Evolutionary conservation across 2,113 vertebrate species (phyloP).

Genomic region (Sarotherodon lohbergeri): DNA sequence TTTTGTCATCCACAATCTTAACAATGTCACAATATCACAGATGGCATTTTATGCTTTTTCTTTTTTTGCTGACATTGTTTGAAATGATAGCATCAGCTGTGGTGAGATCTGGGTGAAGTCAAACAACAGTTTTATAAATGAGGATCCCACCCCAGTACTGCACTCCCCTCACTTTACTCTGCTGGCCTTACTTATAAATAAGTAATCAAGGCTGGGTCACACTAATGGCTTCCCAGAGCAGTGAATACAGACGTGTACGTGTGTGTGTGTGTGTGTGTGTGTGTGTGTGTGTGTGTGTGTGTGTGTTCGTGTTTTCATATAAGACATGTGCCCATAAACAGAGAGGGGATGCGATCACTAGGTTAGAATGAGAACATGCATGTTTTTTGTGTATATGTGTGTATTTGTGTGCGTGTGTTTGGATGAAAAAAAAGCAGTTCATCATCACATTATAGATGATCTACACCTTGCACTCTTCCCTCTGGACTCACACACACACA

Average conservation of each 20-base stretch:
- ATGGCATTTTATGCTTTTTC: background rate
- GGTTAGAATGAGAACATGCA: background rate
- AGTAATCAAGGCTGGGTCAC: conserved; percentile 68
- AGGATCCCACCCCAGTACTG: background rate
- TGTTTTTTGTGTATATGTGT: background rate
- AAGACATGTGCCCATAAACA: background rate
- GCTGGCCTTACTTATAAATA: conserved; percentile 68
- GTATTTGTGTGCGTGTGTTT: background rate
- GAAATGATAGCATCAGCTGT: background rate
- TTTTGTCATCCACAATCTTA: background rate
- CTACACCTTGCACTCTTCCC: background rate
- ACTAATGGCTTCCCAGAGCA: conserved; percentile 72
- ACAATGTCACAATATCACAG: background rate
- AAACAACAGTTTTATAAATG: conserved; percentile 24
- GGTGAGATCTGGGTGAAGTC: conserved; percentile 27
- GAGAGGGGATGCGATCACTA: background rate
- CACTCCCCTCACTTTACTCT: conserved; percentile 46
- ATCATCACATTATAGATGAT: conserved; percentile 39
- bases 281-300: background rate
- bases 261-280: too few relatives aligned
- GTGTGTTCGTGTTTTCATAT: background rate
- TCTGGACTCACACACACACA: background rate
- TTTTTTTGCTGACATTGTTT: background rate
- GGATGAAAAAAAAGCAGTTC: background rate
- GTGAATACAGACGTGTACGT: conserved; percentile 52